phyloP scores from a whole-genome alignment of 2,888 invertebrate genomes.

The Tethea ocularis region DNA sequence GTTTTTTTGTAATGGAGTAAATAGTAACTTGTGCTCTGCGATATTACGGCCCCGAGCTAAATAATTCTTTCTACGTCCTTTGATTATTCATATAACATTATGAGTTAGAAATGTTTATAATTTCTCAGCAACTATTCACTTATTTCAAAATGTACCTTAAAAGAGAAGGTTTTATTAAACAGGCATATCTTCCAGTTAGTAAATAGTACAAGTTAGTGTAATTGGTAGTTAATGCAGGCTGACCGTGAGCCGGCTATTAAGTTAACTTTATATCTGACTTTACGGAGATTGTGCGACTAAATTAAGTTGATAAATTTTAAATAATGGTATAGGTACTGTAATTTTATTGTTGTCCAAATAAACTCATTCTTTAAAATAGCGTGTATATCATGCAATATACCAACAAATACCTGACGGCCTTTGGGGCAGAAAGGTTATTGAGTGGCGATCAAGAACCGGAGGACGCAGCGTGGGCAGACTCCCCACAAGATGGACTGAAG shows the following conservation, averaged over 20 bases:
- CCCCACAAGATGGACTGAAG: too few species aligned
- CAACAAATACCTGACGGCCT: too few species aligned
- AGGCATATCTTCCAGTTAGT: background rate
- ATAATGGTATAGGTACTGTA: background rate
- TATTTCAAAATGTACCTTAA: background rate
- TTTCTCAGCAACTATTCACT: background rate
- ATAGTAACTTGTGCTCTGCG: constrained; percentile 1
- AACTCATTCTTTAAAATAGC: too few species aligned
- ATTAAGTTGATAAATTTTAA: background rate
- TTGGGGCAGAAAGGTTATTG: too few species aligned
- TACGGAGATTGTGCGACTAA: background rate
- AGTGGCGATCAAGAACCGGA: too few species aligned
- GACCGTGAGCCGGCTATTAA: background rate
- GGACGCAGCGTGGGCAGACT: too few species aligned
- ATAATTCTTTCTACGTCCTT: background rate
- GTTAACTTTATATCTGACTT: background rate
- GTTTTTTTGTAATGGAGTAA: constrained; percentile 2
- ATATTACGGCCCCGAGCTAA: background rate
- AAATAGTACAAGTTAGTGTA: background rate
- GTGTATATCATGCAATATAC: too few species aligned
- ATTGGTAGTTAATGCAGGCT: background rate
- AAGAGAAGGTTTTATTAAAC: background rate
- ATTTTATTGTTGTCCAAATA: too few species aligned
- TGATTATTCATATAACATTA: constrained; percentile 1
- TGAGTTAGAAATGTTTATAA: background rate